These are phyloP conservation scores for Poecilia gillii DNA, from an alignment of 2,797 vertebrate genomes.

Conservation along the genomic window DNA sequence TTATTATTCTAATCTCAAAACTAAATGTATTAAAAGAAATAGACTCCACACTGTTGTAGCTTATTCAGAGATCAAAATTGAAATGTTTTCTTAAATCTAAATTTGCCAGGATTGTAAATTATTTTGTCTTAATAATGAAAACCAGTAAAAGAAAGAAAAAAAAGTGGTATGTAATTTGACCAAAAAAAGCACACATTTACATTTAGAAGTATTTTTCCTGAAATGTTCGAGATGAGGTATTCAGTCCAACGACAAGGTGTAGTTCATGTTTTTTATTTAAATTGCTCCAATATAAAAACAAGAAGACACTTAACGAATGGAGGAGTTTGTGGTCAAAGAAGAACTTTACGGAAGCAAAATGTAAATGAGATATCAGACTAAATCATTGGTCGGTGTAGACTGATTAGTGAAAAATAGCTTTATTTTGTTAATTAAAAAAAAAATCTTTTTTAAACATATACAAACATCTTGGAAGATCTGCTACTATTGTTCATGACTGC, in stretches of 20 bases:
- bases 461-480: neutral
- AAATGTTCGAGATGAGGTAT: neutral
- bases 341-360: neutral
- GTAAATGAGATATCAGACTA: neutral
- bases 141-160: no score
- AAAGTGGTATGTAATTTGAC: neutral
- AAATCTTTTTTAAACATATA: neutral
- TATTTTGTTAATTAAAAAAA: constrained; percentile 5
- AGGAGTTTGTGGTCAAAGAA: neutral
- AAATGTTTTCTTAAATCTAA: neutral
- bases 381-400: neutral
- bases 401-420: constrained; percentile 8
- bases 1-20: neutral
- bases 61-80: neutral
- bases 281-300: neutral
- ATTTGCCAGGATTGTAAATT: no score
- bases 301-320: neutral
- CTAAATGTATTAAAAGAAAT: neutral
- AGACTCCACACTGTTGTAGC: neutral
- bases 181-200: neutral
- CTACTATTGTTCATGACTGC: neutral
- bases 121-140: no score
- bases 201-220: neutral
- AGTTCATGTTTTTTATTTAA: neutral
- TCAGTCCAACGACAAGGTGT: neutral